phyloP scores from a whole-genome alignment of 1,140 invertebrate species.

The Mercenaria mercenaria region DNA sequence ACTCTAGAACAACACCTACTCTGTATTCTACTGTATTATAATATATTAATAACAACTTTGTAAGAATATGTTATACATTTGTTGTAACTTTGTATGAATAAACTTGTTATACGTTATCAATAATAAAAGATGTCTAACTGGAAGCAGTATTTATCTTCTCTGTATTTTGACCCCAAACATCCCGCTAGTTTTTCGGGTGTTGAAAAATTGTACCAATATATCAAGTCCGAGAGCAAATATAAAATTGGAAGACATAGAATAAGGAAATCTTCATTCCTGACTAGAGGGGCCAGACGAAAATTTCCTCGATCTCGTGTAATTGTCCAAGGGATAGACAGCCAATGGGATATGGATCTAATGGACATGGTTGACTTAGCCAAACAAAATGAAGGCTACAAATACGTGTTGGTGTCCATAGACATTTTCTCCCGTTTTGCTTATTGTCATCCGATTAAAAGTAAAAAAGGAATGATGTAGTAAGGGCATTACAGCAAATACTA shows the following conservation, averaged over 20 bases:
- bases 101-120: too few relatives aligned
- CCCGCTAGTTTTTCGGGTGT: constrained; percentile 13
- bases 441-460: constrained; percentile 23
- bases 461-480: constrained; percentile 5
- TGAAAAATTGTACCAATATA: constrained; percentile 41
- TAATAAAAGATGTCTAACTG: constrained; percentile 20
- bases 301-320: not conserved
- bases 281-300: not conserved
- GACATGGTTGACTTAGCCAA: constrained; percentile 9
- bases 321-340: constrained; percentile 3
- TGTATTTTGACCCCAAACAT: constrained; percentile 47
- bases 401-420: constrained; percentile 7
- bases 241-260: constrained; percentile 53
- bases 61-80: not conserved
- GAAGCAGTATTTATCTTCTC: constrained; percentile 40
- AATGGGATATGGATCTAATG: constrained; percentile 51
- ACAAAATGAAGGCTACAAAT: constrained; percentile 37
- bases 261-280: constrained; percentile 45
- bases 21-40: too few relatives aligned
- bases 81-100: too few relatives aligned
- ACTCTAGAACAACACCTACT: too few relatives aligned
- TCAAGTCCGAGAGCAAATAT: not conserved
- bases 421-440: constrained; percentile 22
- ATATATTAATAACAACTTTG: too few relatives aligned
- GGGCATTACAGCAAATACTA: constrained; percentile 2